These are phyloP conservation scores for Leptinotarsa defecta DNA, from an alignment of 1,140 invertebrate species.

Conservation along the genomic window DNA sequence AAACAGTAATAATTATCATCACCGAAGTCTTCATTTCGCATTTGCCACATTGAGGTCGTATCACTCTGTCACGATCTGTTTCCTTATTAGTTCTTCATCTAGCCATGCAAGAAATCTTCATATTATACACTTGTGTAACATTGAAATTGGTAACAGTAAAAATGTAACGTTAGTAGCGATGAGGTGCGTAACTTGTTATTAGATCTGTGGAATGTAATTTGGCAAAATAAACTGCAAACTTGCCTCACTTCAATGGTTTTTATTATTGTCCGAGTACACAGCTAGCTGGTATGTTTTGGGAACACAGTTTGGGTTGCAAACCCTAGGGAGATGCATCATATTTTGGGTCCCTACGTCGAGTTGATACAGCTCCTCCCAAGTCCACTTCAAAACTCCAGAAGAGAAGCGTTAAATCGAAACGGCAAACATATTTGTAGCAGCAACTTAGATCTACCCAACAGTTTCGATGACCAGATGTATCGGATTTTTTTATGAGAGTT, in stretches of 20 bases:
- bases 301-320: no score
- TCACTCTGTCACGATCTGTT: background rate
- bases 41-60: background rate
- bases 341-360: no score
- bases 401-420: no score
- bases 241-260: background rate
- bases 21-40: background rate
- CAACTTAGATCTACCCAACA: no score
- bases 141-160: background rate
- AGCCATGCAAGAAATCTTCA: background rate
- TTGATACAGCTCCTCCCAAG: no score
- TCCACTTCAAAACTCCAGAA: no score
- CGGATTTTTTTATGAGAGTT: no score
- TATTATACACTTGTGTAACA: background rate
- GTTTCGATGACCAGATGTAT: no score
- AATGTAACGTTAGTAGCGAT: background rate
- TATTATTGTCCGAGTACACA: background rate
- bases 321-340: no score
- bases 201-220: background rate
- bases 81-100: slow-evolving; percentile 2
- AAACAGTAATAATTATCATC: slow-evolving; percentile 2
- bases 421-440: no score
- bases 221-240: background rate
- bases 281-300: background rate
- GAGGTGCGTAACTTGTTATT: no score